Percentiles rank a stretch among this genome's conserved stretches.
phyloP scores from a whole-genome alignment of 2,888 invertebrate species.

The Eumerus sabulonum region DNA sequence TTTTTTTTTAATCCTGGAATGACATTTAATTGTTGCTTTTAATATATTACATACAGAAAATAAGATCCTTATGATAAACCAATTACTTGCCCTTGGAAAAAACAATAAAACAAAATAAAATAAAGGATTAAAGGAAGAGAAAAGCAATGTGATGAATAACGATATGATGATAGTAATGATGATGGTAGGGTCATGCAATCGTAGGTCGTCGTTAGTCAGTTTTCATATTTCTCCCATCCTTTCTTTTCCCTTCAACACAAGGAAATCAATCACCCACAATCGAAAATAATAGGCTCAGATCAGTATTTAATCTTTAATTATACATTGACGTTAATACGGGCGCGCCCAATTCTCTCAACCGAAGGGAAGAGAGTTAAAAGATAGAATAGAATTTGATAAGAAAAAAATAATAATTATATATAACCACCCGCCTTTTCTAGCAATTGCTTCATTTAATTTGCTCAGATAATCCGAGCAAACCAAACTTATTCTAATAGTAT shows the following conservation, averaged over 20 bases:
- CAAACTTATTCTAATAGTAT: slow-evolving; percentile 9
- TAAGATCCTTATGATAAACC: slow-evolving; percentile 8
- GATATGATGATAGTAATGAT: no score
- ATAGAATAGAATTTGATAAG: no score
- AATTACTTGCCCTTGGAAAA: slow-evolving; percentile 36
- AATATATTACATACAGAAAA: slow-evolving; percentile 65
- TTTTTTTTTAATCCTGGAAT: slow-evolving; percentile 56
- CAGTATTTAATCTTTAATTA: no score
- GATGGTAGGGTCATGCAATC: neutral
- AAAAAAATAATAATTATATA: slow-evolving; percentile 19
- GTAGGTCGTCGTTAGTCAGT: neutral
- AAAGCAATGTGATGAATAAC: no score
- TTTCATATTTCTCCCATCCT: no score
- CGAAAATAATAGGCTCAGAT: no score
- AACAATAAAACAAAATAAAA: slow-evolving; percentile 31
- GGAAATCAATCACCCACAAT: no score
- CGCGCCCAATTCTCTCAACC: no score
- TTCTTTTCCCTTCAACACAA: no score
- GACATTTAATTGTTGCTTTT: slow-evolving; percentile 60
- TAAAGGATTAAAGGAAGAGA: neutral
- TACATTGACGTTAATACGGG: no score
- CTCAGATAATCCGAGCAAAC: neutral
- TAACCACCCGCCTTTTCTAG: slow-evolving; percentile 10
- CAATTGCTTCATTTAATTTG: neutral
- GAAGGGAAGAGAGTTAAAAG: no score